phyloP scores from a whole-genome alignment of 2,888 invertebrate genomes.

The Lasioglossum figueresi region DNA sequence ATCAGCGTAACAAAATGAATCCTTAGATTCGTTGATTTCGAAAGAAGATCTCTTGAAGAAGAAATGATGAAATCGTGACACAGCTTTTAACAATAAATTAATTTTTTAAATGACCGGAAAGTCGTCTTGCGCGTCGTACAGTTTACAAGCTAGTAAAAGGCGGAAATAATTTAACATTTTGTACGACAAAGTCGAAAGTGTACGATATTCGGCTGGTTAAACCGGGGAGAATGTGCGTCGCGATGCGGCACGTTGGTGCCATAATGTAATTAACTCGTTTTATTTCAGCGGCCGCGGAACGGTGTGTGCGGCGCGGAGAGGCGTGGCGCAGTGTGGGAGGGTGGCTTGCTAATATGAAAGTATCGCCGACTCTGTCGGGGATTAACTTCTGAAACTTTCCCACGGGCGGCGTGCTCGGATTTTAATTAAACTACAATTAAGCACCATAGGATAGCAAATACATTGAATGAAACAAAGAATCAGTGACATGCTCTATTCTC shows the following conservation, averaged over 20 bases:
- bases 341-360: slow-evolving; percentile 77
- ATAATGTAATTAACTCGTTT: slow-evolving; percentile 78
- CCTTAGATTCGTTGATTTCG: not conserved
- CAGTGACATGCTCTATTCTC: not conserved
- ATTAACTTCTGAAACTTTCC: slow-evolving; percentile 80
- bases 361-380: slow-evolving; percentile 75
- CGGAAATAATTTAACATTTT: not conserved
- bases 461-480: slow-evolving; percentile 73
- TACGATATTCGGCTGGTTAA: slow-evolving; percentile 5
- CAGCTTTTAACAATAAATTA: not conserved
- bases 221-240: slow-evolving; percentile 30
- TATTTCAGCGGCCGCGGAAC: slow-evolving; percentile 71
- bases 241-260: slow-evolving; percentile 42
- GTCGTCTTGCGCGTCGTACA: not conserved
- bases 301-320: not conserved
- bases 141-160: not conserved
- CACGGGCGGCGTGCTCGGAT: slow-evolving; percentile 72
- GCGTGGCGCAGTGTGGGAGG: slow-evolving; percentile 56
- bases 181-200: not conserved
- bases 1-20: not conserved
- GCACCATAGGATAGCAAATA: slow-evolving; percentile 67
- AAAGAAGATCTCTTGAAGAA: not conserved
- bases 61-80: too few relatives aligned
- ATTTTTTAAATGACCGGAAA: not conserved
- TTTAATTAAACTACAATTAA: slow-evolving; percentile 81